Base-by-base conservation (phyloP, 2,888 invertebrate species). In the Tachina grossa region DNA sequence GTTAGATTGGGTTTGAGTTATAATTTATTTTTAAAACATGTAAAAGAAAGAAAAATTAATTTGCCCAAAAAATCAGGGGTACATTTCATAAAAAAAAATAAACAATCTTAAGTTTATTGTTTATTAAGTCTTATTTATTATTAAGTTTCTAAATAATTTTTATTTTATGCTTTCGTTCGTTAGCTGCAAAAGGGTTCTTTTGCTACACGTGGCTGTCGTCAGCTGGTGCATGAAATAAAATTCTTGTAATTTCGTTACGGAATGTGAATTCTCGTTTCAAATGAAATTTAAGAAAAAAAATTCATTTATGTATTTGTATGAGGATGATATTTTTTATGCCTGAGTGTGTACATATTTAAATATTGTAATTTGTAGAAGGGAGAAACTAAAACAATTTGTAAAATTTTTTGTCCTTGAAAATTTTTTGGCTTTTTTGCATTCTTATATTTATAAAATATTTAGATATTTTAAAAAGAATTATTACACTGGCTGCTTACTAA, bases 121-220 rank as follows among this genome's bases (percentile, higher is more conserved):
- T 68, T 61, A 69, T 63, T 59, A 82, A 82, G 69, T 80, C 47
- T 65, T 51, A 41, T 80, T 79, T 80, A 57, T 80, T 47, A 41
- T 65, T 49, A 41, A 71, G 22, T 53, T 57, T n/a, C 16, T 51
- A 13, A 65, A 55, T 41, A 69, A 31, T 39, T 47, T 45, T 66
- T 55, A 43, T 57, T 57, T 49, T 1, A 5, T 22, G 6, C 11
- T n/a, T 19, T 47, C 2, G 9, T 51, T 51, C 5, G 9, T 14
- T 16, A 5, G 11, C 31, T 53, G 43, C 19, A 8, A 16, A 68
- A 63, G 22, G 78, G 69, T 49, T 78, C n/a, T 55, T 55, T 41
- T 43, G 13, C 3, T 31, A 1, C 10, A 55, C 16, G 45, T 53
- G 51, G 41, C n/a, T n/a, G n/a, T 55, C 78, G 45, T 79, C 71